Percentiles rank a stretch among this genome's conserved stretches.
phyloP scores from a whole-genome alignment of 2,113 vertebrate species.

The Rhombomys opimus region DNA sequence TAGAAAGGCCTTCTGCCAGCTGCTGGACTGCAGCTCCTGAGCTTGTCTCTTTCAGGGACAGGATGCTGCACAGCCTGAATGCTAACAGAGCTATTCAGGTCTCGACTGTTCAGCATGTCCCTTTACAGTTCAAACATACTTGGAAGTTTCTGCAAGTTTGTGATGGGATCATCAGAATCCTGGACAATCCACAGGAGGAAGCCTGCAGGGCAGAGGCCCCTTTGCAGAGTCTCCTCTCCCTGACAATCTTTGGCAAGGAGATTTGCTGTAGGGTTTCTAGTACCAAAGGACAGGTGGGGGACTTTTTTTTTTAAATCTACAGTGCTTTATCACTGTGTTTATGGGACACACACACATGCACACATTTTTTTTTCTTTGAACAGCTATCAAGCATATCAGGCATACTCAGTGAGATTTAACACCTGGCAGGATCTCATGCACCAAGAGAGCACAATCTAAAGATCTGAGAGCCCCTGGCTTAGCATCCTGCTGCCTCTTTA shows the following conservation, averaged over 20 bases:
- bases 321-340: background rate
- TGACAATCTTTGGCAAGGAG: too few species aligned
- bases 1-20: background rate
- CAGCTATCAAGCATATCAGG: too few species aligned
- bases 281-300: background rate
- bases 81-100: background rate
- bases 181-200: too few species aligned
- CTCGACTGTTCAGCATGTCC: too few species aligned
- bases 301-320: too few species aligned
- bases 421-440: background rate
- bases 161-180: too few species aligned
- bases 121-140: too few species aligned
- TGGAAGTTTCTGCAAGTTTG: too few species aligned
- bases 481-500: too few species aligned
- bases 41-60: background rate
- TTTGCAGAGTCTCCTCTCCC: background rate
- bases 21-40: background rate
- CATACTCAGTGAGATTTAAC: background rate
- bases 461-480: background rate
- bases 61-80: too few species aligned
- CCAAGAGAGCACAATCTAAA: background rate
- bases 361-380: background rate
- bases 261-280: background rate
- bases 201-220: too few species aligned
- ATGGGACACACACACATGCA: background rate